These are phyloP conservation scores for Bursaphelenchus okinawaensis DNA, from an alignment of 2,888 invertebrate genomes.

Conservation along the genomic window DNA sequence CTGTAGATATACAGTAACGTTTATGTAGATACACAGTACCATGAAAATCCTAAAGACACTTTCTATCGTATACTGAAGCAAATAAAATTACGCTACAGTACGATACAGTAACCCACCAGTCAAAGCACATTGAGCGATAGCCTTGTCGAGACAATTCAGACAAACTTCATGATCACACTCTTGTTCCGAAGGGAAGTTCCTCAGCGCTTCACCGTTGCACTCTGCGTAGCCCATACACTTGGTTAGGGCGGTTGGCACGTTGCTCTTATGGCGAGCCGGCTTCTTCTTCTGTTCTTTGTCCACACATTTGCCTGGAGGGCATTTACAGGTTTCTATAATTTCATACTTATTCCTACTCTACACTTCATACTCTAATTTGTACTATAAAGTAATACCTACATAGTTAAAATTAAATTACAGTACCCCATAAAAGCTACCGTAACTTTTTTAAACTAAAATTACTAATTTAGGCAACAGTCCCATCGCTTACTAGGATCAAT, in stretches of 20 bases:
- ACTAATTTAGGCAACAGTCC: background rate
- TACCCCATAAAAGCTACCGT: no score
- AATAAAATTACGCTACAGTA: background rate
- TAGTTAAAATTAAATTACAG: no score
- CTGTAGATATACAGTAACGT: no score
- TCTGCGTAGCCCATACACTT: constrained; percentile 23
- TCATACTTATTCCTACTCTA: background rate
- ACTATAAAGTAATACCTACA: no score
- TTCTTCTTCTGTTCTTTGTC: background rate
- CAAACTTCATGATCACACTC: constrained; percentile 49
- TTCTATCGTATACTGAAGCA: background rate
- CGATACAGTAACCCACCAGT: constrained; percentile 10
- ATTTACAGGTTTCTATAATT: background rate
- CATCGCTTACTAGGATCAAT: background rate
- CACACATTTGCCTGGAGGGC: background rate
- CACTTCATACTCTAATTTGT: no score
- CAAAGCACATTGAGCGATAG: constrained; percentile 31
- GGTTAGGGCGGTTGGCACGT: constrained; percentile 14
- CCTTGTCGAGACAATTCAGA: constrained; percentile 30
- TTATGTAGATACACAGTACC: no score
- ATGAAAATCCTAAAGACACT: no score
- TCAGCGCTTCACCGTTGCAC: constrained; percentile 39
- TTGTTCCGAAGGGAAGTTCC: constrained; percentile 43
- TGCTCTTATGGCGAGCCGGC: background rate
- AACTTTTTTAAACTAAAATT: background rate